A percentile compares a stretch with the other conserved stretches of the same genome.
Evolutionary conservation across 2,113 vertebrate genomes (phyloP).

Genomic region (Odontophorus gujanensis): DNA sequence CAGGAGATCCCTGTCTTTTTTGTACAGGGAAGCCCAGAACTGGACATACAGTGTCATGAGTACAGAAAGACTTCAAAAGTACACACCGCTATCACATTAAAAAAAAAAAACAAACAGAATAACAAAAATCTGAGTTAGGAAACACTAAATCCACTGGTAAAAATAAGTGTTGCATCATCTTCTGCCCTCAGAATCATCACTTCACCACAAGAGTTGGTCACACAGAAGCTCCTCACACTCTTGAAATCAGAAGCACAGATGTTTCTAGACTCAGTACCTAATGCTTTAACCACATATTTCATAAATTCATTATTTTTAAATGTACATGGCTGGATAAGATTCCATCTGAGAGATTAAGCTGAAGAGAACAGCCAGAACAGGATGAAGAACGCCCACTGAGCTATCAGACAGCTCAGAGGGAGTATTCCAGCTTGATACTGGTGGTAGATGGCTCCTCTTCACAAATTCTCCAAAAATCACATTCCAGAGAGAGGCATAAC

Average conservation of each 20-base stretch:
- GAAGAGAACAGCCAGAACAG: not conserved
- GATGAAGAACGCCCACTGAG: not conserved
- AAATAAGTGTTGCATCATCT: accelerated
- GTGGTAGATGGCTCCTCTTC: not conserved
- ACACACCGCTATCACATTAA: not conserved
- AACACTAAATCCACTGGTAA: not conserved
- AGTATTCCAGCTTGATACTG: not conserved
- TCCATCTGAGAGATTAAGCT: not conserved
- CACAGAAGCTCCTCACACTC: not conserved
- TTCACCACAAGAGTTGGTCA: not conserved
- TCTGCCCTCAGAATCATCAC: not conserved
- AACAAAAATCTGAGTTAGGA: not conserved
- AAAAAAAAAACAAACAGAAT: not conserved
- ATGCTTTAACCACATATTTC: not conserved
- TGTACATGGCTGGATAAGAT: not conserved
- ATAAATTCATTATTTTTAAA: not conserved
- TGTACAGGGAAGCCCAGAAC: too few species aligned
- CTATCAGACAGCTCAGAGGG: not conserved
- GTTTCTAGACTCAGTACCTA: not conserved
- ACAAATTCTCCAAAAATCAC: not conserved
- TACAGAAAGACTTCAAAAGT: not conserved
- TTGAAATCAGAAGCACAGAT: not conserved
- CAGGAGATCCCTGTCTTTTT: not conserved
- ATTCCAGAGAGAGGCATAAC: not conserved
- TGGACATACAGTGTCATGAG: not conserved